Base-by-base conservation (phyloP, 2,113 vertebrate species). In the Caranx melampygus region DNA sequence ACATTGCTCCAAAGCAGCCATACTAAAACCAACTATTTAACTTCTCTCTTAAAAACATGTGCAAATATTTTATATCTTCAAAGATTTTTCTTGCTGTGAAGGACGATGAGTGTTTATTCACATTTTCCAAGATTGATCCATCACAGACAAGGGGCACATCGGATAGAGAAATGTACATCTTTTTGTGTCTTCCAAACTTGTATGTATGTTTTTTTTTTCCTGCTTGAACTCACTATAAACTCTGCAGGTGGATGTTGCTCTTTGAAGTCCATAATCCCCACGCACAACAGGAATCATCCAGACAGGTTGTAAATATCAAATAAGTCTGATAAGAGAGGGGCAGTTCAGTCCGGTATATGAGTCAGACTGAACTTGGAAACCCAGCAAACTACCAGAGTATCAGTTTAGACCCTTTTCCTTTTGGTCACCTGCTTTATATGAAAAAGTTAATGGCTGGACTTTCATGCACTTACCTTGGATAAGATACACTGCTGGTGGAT, bases 271-370 rank as follows among this genome's bases (percentile, higher is more conserved):
- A 13, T 72, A 71, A 74, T 83, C 81, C 35, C 18, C 0, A 16
- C 1, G 8, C 70, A 49, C 35, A 8, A 26, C 60, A 55, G 54
- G 75, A 76, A 31, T 21, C 3, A 3, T 55, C 49, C 60, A 76
- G 74, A 54, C 51, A 69, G 79, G 65, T 64, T 70, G 59, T 77
- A 83, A 83, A 88, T 83, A 83, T 71, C 54, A 64, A 75, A 75
- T 47, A 2, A 60, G 58, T 67, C 60, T 70, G 74, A 85, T 75
- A 79, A 79, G 59, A 71, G 37, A 18, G 16, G 5, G 6, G 44
- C 40, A 26, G 6, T 44, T 68, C 16, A 66, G 45, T 63, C 55
- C 40, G 12, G 49, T 55, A 35, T 55, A 11, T 71, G n/a, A 58
- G 16, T 20, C 15, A 31, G 47, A 34, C 8, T 58, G 14, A 42